A percentile compares a stretch with the other conserved stretches of the same genome.
These are phyloP conservation scores for Drosophila grimshawi DNA, from an alignment of 1,140 invertebrate species.

Conservation along the genomic window DNA sequence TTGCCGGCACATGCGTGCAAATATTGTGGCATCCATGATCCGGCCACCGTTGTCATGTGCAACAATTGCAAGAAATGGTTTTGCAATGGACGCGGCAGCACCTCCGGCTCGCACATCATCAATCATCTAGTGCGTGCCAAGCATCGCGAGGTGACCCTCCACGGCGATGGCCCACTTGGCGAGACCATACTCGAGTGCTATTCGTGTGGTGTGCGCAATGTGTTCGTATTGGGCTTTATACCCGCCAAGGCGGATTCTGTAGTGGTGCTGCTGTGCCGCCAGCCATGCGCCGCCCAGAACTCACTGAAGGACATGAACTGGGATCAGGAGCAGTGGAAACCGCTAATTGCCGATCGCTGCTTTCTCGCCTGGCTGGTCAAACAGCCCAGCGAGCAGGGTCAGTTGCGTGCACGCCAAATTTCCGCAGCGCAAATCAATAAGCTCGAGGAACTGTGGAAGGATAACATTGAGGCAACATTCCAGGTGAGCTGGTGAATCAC, in stretches of 20 bases:
- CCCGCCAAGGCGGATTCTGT: constrained; percentile 99
- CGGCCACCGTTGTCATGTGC: constrained; percentile 98
- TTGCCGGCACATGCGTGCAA: constrained; percentile 97
- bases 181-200: constrained; percentile 99
- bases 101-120: constrained; percentile 99
- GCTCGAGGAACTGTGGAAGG: constrained; percentile 99
- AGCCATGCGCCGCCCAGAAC: constrained; percentile 98
- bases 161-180: constrained; percentile 98
- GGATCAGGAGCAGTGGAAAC: constrained; percentile 99
- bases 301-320: constrained; percentile 99
- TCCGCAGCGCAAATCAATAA: constrained; percentile 98
- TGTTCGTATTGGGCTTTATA: constrained; percentile 99
- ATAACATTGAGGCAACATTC: constrained; percentile 98
- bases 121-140: constrained; percentile 99
- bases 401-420: constrained; percentile 96
- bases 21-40: constrained; percentile 99
- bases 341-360: constrained; percentile 97
- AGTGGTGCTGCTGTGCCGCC: constrained; percentile 98
- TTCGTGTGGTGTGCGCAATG: constrained; percentile 98
- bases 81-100: constrained; percentile 99
- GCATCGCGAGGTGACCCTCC: constrained; percentile 99
- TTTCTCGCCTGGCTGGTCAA: constrained; percentile 99
- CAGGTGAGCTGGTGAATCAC: constrained; percentile 85
- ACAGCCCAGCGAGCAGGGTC: constrained; percentile 97
- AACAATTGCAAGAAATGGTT: constrained; percentile 99